Evolutionary conservation across 2,888 invertebrate genomes (phyloP).

Genomic region (Zele albiditarsus): DNA sequence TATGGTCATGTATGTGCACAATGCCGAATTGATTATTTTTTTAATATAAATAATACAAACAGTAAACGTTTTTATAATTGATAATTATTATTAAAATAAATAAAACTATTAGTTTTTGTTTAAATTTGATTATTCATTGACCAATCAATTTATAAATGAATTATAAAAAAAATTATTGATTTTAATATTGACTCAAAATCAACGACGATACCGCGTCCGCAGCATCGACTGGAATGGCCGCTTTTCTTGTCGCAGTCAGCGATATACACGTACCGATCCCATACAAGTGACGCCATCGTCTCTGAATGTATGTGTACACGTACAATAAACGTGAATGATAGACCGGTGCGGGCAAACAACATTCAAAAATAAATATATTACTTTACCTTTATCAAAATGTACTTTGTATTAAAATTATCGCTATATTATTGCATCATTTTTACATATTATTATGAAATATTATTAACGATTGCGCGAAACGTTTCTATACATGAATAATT

Average conservation of each 20-base stretch:
- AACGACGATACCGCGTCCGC: conserved; percentile 39
- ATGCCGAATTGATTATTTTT: background rate
- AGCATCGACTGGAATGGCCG: conserved; percentile 51
- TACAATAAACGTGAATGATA: background rate
- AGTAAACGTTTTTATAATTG: background rate
- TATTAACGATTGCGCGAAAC: no score
- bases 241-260: conserved; percentile 14
- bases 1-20: conserved; percentile 5
- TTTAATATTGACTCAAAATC: background rate
- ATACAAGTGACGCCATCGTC: conserved; percentile 51
- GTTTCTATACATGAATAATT: no score
- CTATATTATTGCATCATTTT: no score
- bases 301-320: background rate
- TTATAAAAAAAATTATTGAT: background rate
- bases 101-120: no score
- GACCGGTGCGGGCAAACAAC: background rate
- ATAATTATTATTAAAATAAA: background rate
- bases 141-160: background rate
- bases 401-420: no score
- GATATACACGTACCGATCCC: conserved; percentile 38
- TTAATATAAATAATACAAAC: background rate
- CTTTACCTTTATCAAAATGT: background rate
- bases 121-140: background rate
- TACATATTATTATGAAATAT: no score
- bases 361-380: background rate